Evolutionary conservation across 2,797 vertebrate genomes (phyloP).

Genomic region (Rhynchonycteris naso): DNA sequence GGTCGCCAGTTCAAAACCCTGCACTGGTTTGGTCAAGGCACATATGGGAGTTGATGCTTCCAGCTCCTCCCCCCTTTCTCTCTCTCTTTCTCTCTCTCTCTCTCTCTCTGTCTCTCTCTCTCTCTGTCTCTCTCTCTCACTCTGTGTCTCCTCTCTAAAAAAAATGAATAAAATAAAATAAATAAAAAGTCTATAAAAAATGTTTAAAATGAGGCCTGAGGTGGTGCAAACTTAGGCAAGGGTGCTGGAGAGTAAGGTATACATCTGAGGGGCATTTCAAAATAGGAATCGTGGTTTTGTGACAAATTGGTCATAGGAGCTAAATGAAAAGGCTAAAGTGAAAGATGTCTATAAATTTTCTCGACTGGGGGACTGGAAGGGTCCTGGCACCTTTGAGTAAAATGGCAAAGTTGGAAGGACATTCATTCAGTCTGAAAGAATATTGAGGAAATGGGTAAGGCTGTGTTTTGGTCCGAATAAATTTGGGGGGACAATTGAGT

Average conservation of each 20-base stretch:
- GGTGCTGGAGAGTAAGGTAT: background rate
- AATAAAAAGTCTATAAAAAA: no score
- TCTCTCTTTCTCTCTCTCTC: no score
- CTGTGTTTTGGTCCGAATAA: conserved; percentile 16
- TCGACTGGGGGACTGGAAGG: background rate
- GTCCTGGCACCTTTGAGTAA: background rate
- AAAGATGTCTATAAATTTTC: conserved; percentile 40
- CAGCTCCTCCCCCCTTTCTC: no score
- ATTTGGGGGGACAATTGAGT: conserved; percentile 18
- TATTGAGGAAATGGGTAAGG: conserved; percentile 5
- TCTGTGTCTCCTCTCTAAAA: no score
- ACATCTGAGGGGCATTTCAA: background rate
- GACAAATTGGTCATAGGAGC: background rate
- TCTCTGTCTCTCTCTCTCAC: no score
- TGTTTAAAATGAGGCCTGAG: background rate
- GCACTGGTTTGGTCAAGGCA: no score
- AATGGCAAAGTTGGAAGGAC: background rate
- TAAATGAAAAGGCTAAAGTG: conserved; percentile 6
- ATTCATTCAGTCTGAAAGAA: conserved; percentile 43
- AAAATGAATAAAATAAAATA: no score
- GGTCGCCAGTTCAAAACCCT: no score
- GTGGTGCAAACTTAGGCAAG: no score
- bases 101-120: no score
- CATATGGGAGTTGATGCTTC: no score
- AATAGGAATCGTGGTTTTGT: background rate